A percentile compares a stretch with the other conserved stretches of the same genome.
Conservation (phyloP, 2,888 invertebrate species). For the Lathronympha strigana region DNA sequence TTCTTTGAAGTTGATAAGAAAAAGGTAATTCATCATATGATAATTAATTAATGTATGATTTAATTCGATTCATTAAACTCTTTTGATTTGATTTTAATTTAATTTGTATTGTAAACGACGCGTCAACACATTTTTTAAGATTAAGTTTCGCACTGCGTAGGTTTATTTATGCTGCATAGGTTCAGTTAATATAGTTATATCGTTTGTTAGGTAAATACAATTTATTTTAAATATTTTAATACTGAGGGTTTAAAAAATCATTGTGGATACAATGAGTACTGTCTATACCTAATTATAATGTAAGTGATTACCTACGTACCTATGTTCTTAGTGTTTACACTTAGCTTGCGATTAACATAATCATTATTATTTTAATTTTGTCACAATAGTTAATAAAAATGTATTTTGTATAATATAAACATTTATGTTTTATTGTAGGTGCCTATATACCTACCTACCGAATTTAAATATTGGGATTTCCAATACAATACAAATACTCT, state of each 20-base stretch:
- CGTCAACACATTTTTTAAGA: no score
- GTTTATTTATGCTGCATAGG: no score
- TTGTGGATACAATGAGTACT: no score
- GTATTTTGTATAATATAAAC: neutral
- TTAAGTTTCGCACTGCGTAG: no score
- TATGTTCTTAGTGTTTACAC: neutral
- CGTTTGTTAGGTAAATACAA: no score
- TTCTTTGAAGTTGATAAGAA: constrained; percentile 79
- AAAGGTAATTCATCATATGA: constrained; percentile 60
- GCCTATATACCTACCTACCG: no score
- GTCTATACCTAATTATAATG: no score
- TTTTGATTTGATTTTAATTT: neutral
- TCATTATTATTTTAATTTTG: neutral
- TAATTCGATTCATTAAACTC: neutral
- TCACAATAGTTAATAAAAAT: neutral
- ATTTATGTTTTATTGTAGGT: neutral
- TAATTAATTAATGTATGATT: constrained; percentile 3
- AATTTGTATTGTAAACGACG: neutral
- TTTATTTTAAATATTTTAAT: no score
- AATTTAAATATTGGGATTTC: neutral
- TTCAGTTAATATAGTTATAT: no score
- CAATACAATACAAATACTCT: no score
- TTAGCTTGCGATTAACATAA: neutral
- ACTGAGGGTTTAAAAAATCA: no score
- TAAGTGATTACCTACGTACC: no score